These are phyloP conservation scores for Turritopsis dohrnii DNA, from an alignment of 30 jellyfish, hydroid and myxozoan genomes.

Conservation along the genomic window DNA sequence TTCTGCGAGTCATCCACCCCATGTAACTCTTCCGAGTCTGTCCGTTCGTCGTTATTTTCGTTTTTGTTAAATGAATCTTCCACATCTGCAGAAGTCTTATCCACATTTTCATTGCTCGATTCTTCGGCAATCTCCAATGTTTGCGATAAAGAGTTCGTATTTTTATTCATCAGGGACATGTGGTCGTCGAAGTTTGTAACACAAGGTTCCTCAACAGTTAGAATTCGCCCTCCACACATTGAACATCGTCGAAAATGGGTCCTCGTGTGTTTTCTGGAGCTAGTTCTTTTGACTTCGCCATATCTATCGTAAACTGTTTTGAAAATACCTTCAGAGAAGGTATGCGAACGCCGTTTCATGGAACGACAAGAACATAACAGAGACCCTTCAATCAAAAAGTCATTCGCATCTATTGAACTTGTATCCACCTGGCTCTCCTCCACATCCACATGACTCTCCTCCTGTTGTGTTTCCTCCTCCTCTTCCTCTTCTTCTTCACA, in stretches of 20 bases:
- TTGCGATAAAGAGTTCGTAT: not conserved
- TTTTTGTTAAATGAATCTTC: not conserved
- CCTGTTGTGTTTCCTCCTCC: not conserved
- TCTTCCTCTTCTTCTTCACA: conserved; percentile 40
- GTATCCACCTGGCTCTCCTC: conserved; percentile 15
- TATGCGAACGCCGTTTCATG: not conserved
- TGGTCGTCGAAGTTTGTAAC: not conserved
- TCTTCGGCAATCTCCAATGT: not conserved
- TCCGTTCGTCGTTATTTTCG: not conserved
- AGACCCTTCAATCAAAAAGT: conserved; percentile 54
- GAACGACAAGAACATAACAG: conserved; percentile 50
- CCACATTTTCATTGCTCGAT: not conserved
- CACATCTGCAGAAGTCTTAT: not conserved
- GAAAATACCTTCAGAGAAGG: conserved; percentile 3
- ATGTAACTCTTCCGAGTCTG: not conserved
- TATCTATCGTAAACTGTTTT: conserved; percentile 40
- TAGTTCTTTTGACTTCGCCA: conserved; percentile 54
- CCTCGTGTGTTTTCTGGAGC: conserved; percentile 57
- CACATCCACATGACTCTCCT: not conserved
- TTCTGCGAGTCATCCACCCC: not conserved
- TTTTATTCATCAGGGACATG: not conserved
- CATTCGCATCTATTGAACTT: conserved; percentile 11
- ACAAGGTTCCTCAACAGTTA: conserved; percentile 1
- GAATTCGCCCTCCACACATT: conserved; percentile 70
- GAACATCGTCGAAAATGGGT: conserved; percentile 47